Conservation (phyloP, 2,113 vertebrate genomes). For the Hystrix brachyura region DNA sequence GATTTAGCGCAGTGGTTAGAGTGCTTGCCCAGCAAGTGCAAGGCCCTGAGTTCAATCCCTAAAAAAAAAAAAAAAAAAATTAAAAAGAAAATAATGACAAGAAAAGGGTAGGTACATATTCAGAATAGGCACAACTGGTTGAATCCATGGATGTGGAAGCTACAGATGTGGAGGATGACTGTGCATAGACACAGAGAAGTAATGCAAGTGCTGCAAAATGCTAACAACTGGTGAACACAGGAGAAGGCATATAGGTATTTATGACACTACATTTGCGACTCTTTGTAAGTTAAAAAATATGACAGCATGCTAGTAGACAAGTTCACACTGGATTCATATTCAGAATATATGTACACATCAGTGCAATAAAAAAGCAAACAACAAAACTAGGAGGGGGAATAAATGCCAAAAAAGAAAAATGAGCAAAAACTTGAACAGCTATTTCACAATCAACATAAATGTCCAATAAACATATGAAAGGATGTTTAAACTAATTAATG, state of each 20-base stretch:
- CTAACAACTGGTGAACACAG: neutral
- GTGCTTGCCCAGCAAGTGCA: too few species aligned
- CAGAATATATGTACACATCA: neutral
- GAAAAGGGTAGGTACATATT: neutral
- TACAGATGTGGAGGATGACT: neutral
- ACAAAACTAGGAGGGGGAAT: neutral
- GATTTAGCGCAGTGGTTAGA: too few species aligned
- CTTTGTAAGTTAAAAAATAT: neutral
- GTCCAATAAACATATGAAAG: constrained; percentile 48
- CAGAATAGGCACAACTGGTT: neutral
- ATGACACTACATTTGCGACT: neutral
- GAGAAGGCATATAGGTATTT: neutral
- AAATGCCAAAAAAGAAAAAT: constrained; percentile 62
- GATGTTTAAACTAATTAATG: constrained; percentile 44
- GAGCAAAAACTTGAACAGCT: neutral
- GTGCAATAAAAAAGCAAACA: neutral
- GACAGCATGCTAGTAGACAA: neutral
- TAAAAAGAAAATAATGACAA: neutral
- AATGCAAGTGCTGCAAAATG: neutral
- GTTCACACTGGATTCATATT: neutral
- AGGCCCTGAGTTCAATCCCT: too few species aligned
- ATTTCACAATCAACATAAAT: constrained; percentile 60
- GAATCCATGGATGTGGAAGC: too few species aligned
- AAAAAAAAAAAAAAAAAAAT: too few species aligned
- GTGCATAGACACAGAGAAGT: neutral